Base-by-base conservation (phyloP, 64 coral and sea anemone genomes). In the Montipora capricornis region DNA sequence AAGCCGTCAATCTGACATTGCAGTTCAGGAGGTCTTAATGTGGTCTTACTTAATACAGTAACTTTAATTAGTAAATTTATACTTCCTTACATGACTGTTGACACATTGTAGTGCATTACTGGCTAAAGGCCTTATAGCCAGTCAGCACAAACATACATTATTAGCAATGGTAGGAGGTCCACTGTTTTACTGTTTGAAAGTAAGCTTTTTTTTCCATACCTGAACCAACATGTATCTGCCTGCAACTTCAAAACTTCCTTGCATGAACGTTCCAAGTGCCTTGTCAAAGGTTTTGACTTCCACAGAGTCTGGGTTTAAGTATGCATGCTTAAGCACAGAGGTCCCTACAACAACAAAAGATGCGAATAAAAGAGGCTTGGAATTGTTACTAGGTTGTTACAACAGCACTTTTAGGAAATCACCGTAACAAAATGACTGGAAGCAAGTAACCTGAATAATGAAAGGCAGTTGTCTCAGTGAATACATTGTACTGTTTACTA, bases 151-250 rank as follows among this genome's bases (percentile, higher is more conserved):
- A 68, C 12, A 68, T 68, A 17, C 64, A 68, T 17, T 8, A 17
- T 17, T 17, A 68, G 4, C 64, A 68, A 68, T 68, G 64, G 4
- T 5, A 68, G 0, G 53, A 68, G 14, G 37, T 37, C 37, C 37
- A 37, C 37, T 2, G 37, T 37, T 37, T 37, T 37, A 1, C 37
- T 37, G 37, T 37, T 37, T 2, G 37, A 37, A 37, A 37, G 62
- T 15, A 71, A 71, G 17, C 20, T 4, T 24, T 19, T 49, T 1
- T 19, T 47, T 78, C 45, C 12, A 1, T 89, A 89, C 87, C 87
- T 89, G 22, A 19, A 89, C 87, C 77, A 77, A 78, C 87, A 89
- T 29, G n/a, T 89, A 89, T 60, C 75, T 89, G 24, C 87, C 87
- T 13, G 11, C 73, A 11, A 89, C 59, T 29, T 89, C 52, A 13